Base-by-base conservation (phyloP, 2,888 invertebrate genomes). In the Auanema freiburgensis region DNA sequence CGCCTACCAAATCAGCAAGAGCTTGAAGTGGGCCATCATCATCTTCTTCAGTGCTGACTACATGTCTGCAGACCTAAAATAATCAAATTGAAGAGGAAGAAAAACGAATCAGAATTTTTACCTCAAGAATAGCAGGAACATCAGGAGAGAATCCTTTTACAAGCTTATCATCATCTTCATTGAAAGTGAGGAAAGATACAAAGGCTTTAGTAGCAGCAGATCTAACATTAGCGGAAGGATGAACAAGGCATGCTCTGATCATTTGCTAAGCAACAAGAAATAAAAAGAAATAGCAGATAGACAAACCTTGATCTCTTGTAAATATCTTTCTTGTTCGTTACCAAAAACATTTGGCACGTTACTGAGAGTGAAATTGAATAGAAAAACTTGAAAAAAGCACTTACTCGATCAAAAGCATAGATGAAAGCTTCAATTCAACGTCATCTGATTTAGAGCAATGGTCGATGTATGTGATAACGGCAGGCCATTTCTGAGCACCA, bases 341-440 rank as follows among this genome's bases (percentile, higher is more conserved):
- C 97, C 98, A 88, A 98, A 98, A 59, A 97, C 91, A 43, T 93
- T 92, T 24, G 98, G 97, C 42, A 96, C 93, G 78, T 92, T 90
- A 72, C 91, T 91, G 85, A 69, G 84, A 83, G 44, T 12, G n/a
- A 23, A 50, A 21, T n/a, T 18, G 12, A 21, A 12, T 41, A 42
- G 24, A 0, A 33, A 10, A 14, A 60, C 50, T 11, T 6, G 21
- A 23, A 46, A 53, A 81, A n/a, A n/a, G n/a, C n/a, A n/a, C 89
- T 88, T 85, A 93, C 89, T 93, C 91, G 83, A 98, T 94, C 88
- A 98, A 92, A 76, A 92, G 89, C 60, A 98, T 89, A 46, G 95
- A 94, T 74, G 92, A 90, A 85, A 96, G 95, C 86, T 93, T 93
- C 64, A 94, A 88, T 70, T 90, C 89, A 25, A 91, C 88, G 80